Base-by-base conservation (phyloP, 2,113 vertebrate genomes). In the Ictidomys tridecemlineatus region DNA sequence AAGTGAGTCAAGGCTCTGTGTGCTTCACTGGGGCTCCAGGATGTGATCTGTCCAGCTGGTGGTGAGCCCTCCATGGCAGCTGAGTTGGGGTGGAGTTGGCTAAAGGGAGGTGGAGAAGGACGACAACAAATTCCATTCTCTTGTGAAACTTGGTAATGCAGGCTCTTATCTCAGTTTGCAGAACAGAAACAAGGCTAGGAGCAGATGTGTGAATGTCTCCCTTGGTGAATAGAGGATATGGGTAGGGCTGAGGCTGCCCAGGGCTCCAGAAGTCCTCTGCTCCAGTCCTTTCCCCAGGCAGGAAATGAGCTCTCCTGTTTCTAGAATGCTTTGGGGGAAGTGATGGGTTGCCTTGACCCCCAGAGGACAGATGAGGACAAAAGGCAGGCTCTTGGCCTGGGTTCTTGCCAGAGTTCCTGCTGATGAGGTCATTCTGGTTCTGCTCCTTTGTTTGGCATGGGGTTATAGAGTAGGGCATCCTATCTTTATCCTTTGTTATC, bases 91-190 rank as follows among this genome's bases (percentile, higher is more conserved):
- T 90, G 89, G 85, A 82, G 39, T 76, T 63, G 78, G 22, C 70
- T 30, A 18, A 61, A 12, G 14, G 32, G 58, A 79, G 24, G 32
- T 32, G 32, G 76, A 51, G 76, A 96, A 95, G 72, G 48, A 95
- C 26, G 74, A 42, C 11, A 65, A 61, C 20, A 18, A 63, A 70
- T 91, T 84, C 89, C 45, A 89, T 74, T 76, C 94, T 82, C 89
- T 86, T 93, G 86, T 53, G 96, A 83, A 95, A 91, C 85, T 86
- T 85, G 24, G 65, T 42, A n/a, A 53, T 79, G 2, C 7, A 85
- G 69, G 74, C 63, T 34, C 51, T 94, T 96, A 84, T 89, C 76
- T 94, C 13, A 8, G 26, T 53, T 28, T 20, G 10, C 18, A 74
- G 87, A 91, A 76, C 70, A 69, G 77, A 34, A 76, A 45, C 51